Conservation (phyloP, 2,888 invertebrate genomes). For the Eustalomyia histrio region DNA sequence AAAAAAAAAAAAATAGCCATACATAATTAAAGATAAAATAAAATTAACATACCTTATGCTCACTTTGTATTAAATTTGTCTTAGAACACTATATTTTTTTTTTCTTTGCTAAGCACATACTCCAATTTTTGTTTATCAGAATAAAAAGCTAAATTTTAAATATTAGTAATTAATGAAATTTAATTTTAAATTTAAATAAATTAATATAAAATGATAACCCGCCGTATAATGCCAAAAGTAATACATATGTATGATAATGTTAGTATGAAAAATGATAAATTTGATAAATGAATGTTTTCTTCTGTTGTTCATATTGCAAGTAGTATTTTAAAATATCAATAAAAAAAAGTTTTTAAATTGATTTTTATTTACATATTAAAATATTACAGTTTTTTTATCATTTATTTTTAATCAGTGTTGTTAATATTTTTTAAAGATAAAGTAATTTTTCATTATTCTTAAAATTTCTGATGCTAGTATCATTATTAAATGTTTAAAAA, state of each 20-base stretch:
- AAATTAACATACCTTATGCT: conserved; percentile 79
- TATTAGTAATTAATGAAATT: neutral
- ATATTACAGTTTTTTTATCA: neutral
- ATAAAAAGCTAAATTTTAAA: conserved; percentile 12
- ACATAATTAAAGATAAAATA: conserved; percentile 22
- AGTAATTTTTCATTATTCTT: conserved; percentile 2
- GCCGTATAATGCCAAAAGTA: neutral
- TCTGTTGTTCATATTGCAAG: neutral
- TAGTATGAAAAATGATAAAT: conserved; percentile 4
- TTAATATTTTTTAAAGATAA: neutral
- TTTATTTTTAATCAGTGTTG: neutral
- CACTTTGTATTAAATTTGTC: conserved; percentile 68
- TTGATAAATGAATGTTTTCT: neutral
- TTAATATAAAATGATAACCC: too few species aligned
- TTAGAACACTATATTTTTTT: neutral
- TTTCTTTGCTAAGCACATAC: conserved; percentile 2
- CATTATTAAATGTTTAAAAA: neutral
- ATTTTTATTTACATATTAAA: conserved; percentile 7
- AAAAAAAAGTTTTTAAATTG: neutral
- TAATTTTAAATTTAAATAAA: neutral
- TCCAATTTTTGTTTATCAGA: neutral
- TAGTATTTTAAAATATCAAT: conserved; percentile 5
- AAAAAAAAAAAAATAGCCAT: conserved; percentile 16
- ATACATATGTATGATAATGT: neutral
- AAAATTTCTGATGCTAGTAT: neutral